phyloP scores from a whole-genome alignment of 1,140 invertebrate species.

The Periplaneta americana region DNA sequence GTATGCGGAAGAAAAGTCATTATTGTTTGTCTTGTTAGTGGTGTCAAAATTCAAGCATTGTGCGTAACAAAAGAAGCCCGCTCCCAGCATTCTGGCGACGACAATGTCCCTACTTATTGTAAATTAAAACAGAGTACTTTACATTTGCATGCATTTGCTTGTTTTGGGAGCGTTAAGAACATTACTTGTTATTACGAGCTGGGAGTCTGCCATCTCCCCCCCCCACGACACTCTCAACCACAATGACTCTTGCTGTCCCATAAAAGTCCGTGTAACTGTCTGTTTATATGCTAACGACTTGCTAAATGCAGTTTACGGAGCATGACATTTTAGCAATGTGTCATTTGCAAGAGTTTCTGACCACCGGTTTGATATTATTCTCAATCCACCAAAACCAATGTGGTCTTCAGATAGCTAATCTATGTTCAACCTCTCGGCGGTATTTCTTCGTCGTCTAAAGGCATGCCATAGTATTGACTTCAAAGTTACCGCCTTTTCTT shows the following conservation, averaged over 20 bases:
- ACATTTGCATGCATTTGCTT: neutral
- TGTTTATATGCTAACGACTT: neutral
- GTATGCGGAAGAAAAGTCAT: neutral
- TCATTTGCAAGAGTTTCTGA: no score
- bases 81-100: neutral
- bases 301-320: neutral
- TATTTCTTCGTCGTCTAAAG: no score
- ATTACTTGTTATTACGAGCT: neutral
- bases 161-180: neutral
- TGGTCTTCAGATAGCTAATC: no score
- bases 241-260: neutral
- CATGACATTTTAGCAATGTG: neutral
- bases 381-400: no score
- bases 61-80: neutral
- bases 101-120: neutral
- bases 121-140: neutral
- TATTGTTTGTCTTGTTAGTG: neutral
- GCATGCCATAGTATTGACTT: no score
- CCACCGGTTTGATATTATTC: no score
- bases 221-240: neutral
- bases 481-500: no score
- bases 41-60: neutral
- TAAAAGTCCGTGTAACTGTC: neutral
- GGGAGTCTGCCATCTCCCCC: neutral
- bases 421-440: no score